phyloP scores from a whole-genome alignment of 2,797 vertebrate genomes.

The Nasua narica region DNA sequence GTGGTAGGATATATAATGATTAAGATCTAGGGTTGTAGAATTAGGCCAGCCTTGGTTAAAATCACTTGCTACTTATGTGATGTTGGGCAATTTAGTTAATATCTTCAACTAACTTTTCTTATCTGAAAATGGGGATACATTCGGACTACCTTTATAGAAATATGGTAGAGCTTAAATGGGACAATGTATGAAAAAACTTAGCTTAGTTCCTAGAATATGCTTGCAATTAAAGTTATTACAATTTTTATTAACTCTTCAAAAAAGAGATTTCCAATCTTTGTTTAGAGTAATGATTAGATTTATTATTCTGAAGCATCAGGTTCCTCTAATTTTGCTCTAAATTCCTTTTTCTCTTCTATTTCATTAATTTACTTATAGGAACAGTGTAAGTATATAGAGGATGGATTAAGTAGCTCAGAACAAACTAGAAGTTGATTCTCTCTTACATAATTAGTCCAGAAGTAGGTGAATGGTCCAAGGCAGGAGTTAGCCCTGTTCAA shows the following conservation, averaged over 20 bases:
- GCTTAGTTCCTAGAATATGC: background rate
- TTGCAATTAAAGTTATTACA: background rate
- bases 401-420: background rate
- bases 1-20: background rate
- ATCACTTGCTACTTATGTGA: background rate
- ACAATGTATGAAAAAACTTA: background rate
- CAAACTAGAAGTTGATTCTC: background rate
- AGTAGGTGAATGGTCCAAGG: background rate
- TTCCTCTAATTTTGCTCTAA: background rate
- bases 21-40: background rate
- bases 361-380: background rate
- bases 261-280: background rate
- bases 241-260: background rate
- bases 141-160: background rate
- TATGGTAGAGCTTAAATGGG: background rate
- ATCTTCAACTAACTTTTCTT: background rate
- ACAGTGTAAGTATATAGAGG: background rate
- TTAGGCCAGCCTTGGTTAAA: background rate
- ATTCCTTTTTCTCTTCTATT: background rate
- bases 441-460: background rate
- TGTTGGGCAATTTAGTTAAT: background rate
- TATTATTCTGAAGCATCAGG: background rate
- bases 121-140: background rate
- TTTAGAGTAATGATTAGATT: background rate
- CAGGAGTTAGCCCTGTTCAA: background rate